Percentiles rank a stretch among this genome's conserved stretches.
These are phyloP conservation scores for Macrosteles quadrilineatus DNA, from an alignment of 1,140 invertebrate species.

Conservation along the genomic window DNA sequence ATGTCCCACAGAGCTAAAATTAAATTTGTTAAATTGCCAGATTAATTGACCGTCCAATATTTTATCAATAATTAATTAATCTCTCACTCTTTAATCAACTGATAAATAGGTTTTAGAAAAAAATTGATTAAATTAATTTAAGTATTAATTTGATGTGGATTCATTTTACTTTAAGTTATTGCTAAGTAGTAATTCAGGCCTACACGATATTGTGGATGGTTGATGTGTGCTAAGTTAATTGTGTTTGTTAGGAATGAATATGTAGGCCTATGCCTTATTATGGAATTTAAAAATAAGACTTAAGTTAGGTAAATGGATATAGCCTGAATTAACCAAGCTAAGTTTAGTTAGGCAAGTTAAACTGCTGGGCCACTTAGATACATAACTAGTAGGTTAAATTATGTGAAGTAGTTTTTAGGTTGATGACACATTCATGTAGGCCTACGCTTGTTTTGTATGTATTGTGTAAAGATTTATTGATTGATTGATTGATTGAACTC, in stretches of 20 bases:
- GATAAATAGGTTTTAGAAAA: too few relatives aligned
- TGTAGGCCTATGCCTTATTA: not conserved
- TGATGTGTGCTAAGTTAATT: not conserved
- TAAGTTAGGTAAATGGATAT: too few relatives aligned
- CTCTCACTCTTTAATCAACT: too few relatives aligned
- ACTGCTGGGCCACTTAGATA: not conserved
- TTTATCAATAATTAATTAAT: too few relatives aligned
- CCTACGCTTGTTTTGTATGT: too few relatives aligned
- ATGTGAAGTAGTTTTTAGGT: not conserved
- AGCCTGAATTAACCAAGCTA: slow-evolving; percentile 15
- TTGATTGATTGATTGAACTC: too few relatives aligned
- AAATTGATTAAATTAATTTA: too few relatives aligned
- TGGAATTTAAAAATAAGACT: not conserved
- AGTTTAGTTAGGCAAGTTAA: not conserved
- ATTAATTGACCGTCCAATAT: too few relatives aligned
- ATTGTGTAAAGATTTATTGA: too few relatives aligned
- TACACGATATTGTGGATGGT: not conserved
- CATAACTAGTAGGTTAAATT: not conserved
- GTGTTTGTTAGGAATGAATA: not conserved
- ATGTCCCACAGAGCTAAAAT: not conserved
- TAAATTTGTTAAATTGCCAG: not conserved
- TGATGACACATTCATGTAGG: too few relatives aligned
- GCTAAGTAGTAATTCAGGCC: slow-evolving; percentile 3
- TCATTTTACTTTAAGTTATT: too few relatives aligned
- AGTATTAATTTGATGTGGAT: too few relatives aligned